These are phyloP conservation scores for Micromys minutus DNA, from an alignment of 2,113 vertebrate genomes.

Conservation along the genomic window DNA sequence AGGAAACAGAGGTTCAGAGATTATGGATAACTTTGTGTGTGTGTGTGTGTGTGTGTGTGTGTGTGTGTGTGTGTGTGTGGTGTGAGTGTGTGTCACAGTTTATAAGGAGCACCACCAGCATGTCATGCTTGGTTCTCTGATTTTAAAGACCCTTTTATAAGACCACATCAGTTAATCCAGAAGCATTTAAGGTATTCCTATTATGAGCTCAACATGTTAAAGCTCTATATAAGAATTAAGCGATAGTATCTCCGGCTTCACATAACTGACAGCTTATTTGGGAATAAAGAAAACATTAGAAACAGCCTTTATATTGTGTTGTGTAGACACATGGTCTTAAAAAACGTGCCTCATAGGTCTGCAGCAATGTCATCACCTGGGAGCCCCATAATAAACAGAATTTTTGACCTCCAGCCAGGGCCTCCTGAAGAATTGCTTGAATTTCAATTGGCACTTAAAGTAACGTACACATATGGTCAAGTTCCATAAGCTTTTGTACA, in stretches of 20 bases:
- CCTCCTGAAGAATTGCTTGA: not conserved
- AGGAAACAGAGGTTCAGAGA: not conserved
- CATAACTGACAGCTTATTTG: not conserved
- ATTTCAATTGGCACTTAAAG: not conserved
- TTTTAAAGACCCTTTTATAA: not conserved
- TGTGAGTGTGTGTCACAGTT: not conserved
- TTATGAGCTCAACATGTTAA: slow-evolving; percentile 15
- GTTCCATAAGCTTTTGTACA: not conserved
- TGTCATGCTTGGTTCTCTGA: not conserved
- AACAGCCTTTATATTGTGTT: not conserved
- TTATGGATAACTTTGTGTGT: not conserved
- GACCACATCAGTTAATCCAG: slow-evolving; percentile 8
- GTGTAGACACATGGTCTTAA: not conserved
- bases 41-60: not conserved
- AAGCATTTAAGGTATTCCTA: not conserved
- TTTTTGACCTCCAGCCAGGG: not conserved
- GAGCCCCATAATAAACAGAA: not conserved
- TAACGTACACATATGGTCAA: not conserved
- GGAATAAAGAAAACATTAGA: slow-evolving; percentile 21
- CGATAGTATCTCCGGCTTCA: not conserved
- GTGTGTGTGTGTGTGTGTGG: not conserved
- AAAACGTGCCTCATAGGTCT: not conserved
- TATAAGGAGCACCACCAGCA: not conserved
- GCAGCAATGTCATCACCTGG: not conserved
- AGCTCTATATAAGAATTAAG: not conserved